phyloP scores from a whole-genome alignment of 1,140 invertebrate genomes.

The Camponotus pennsylvanicus region DNA sequence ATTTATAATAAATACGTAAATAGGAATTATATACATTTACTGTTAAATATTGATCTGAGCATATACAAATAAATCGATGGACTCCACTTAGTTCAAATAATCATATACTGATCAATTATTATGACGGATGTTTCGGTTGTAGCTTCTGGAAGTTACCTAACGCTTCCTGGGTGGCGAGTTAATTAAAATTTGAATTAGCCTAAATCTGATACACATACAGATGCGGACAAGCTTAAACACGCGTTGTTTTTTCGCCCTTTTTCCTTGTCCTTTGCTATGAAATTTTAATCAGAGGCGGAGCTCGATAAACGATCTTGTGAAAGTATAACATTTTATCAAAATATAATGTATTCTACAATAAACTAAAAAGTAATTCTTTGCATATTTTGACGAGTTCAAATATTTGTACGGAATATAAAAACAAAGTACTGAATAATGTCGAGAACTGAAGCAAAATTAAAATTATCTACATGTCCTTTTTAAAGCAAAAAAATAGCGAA shows the following conservation, averaged over 20 bases:
- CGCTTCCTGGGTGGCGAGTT: constrained; percentile 64
- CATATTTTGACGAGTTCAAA: neutral
- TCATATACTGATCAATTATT: neutral
- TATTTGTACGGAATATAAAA: neutral
- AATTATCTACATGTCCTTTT: neutral
- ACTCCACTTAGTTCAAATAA: constrained; percentile 32
- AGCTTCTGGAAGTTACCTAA: constrained; percentile 17
- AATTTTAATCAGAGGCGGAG: constrained; percentile 35
- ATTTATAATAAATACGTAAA: constrained; percentile 20
- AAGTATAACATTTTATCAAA: constrained; percentile 14
- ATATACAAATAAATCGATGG: neutral
- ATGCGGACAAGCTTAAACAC: neutral
- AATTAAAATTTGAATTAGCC: constrained; percentile 70
- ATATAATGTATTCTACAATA: constrained; percentile 28
- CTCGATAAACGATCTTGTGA: constrained; percentile 1
- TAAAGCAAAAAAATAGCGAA: neutral
- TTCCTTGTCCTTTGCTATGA: constrained; percentile 14
- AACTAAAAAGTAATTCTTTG: neutral
- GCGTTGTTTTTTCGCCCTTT: constrained; percentile 6
- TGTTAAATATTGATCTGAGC: neutral
- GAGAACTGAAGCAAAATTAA: neutral
- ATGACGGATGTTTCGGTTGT: constrained; percentile 4
- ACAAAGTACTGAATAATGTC: neutral
- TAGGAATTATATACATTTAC: neutral
- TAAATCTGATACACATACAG: constrained; percentile 55